Conservation (phyloP, 2,888 invertebrate species). For the Spilosoma lubricipeda region DNA sequence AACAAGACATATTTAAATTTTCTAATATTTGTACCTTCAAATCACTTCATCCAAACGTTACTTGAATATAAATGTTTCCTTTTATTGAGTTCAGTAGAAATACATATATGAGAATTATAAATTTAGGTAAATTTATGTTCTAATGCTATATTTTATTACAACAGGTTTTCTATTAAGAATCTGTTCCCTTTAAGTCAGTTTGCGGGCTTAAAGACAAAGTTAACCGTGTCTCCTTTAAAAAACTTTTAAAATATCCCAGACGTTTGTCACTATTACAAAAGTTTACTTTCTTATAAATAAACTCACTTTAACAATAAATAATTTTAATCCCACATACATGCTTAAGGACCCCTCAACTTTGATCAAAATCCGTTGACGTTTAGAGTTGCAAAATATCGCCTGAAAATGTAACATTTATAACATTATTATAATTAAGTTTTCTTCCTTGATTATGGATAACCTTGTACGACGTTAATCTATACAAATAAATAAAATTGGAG, state of each 20-base stretch:
- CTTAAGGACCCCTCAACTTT: not conserved
- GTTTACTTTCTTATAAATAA: not conserved
- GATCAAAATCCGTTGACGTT: not conserved
- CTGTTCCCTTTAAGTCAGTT: no score
- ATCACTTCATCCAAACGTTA: not conserved
- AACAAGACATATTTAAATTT: not conserved
- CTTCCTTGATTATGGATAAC: not conserved
- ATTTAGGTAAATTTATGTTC: no score
- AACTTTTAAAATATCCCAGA: not conserved
- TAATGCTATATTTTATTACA: no score
- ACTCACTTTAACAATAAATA: not conserved
- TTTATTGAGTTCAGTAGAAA: not conserved
- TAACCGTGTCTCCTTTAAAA: no score
- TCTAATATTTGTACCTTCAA: not conserved
- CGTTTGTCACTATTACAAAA: no score
- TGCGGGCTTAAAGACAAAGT: no score
- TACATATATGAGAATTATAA: no score
- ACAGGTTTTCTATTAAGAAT: no score
- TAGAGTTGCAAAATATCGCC: not conserved
- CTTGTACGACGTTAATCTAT: not conserved
- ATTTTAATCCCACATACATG: not conserved
- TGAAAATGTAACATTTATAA: not conserved
- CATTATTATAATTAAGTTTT: not conserved
- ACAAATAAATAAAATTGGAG: no score
- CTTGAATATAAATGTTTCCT: not conserved